A percentile compares a stretch with the other conserved stretches of the same genome.
phyloP scores from a whole-genome alignment of 2,797 vertebrate species.

The Micromesistius poutassou region DNA sequence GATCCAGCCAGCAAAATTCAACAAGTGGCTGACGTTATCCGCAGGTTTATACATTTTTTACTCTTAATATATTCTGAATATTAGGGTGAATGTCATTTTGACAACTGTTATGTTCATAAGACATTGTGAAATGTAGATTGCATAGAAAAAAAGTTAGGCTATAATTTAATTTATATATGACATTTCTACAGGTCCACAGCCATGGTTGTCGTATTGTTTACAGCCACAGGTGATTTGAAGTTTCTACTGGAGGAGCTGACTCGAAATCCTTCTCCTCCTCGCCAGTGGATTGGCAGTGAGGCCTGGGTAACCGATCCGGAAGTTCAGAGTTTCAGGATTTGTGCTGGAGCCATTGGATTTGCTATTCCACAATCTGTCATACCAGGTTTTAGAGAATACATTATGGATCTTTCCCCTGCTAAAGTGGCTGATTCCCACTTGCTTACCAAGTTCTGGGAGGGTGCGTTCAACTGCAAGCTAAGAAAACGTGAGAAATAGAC shows the following conservation, averaged over 20 bases:
- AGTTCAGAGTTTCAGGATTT: conserved; percentile 46
- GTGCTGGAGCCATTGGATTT: conserved; percentile 63
- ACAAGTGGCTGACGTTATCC: conserved; percentile 59
- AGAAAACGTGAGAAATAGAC: conserved; percentile 20
- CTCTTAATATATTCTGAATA: background rate
- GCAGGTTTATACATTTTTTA: conserved; percentile 31
- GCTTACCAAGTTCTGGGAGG: conserved; percentile 63
- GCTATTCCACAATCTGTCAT: conserved; percentile 61
- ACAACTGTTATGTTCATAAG: background rate
- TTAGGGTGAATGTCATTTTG: background rate
- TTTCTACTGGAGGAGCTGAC: conserved; percentile 57
- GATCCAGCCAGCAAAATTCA: conserved; percentile 49
- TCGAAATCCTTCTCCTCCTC: conserved; percentile 37
- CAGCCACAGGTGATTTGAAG: conserved; percentile 49
- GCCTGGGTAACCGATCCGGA: conserved; percentile 59
- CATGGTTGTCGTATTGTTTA: conserved; percentile 59
- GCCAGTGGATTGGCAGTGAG: conserved; percentile 69
- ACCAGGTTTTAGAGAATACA: conserved; percentile 61
- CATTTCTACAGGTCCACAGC: conserved; percentile 58
- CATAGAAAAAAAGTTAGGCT: too few relatives aligned
- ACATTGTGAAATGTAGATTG: background rate
- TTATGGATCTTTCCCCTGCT: conserved; percentile 49
- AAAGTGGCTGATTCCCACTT: conserved; percentile 41
- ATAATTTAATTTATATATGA: background rate
- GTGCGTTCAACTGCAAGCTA: conserved; percentile 55